phyloP scores from a whole-genome alignment of 2,888 invertebrate species.

The Ophioninae sp. region DNA sequence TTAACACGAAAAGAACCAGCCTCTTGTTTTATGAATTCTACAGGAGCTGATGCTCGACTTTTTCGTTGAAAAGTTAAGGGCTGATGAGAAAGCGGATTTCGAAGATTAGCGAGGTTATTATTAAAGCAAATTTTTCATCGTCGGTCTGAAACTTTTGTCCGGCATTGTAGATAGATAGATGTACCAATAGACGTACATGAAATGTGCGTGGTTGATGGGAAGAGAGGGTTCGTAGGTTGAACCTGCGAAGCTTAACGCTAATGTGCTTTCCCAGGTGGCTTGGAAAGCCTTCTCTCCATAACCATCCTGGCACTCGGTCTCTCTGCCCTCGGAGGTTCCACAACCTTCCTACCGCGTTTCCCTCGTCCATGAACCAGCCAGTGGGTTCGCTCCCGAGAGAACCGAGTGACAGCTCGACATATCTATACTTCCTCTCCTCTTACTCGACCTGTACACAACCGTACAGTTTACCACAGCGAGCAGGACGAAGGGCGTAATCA shows the following conservation, averaged over 20 bases:
- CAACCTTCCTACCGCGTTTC: conserved; percentile 13
- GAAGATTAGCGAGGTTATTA: too few relatives aligned
- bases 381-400: conserved; percentile 48
- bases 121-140: too few relatives aligned
- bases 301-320: conserved; percentile 45
- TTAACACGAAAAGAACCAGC: too few relatives aligned
- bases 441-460: conserved; percentile 11
- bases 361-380: conserved; percentile 36
- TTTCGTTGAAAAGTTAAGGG: too few relatives aligned
- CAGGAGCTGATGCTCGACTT: too few relatives aligned
- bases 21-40: too few relatives aligned
- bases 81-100: too few relatives aligned
- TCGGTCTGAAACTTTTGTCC: too few relatives aligned
- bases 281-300: conserved; percentile 58
- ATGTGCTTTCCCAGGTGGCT: conserved; percentile 66
- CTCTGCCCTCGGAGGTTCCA: conserved; percentile 50
- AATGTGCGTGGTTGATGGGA: conserved; percentile 24
- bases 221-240: conserved; percentile 52
- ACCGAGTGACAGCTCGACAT: conserved; percentile 40
- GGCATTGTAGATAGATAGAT: not conserved
- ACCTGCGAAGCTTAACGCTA: conserved; percentile 65
- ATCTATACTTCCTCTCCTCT: conserved; percentile 31
- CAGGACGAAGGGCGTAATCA: conserved; percentile 52
- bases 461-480: conserved; percentile 43
- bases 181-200: not conserved